A percentile compares a stretch with the other conserved stretches of the same genome.
Evolutionary conservation across 2,113 vertebrate species (phyloP).

Genomic region (Uria aalge): DNA sequence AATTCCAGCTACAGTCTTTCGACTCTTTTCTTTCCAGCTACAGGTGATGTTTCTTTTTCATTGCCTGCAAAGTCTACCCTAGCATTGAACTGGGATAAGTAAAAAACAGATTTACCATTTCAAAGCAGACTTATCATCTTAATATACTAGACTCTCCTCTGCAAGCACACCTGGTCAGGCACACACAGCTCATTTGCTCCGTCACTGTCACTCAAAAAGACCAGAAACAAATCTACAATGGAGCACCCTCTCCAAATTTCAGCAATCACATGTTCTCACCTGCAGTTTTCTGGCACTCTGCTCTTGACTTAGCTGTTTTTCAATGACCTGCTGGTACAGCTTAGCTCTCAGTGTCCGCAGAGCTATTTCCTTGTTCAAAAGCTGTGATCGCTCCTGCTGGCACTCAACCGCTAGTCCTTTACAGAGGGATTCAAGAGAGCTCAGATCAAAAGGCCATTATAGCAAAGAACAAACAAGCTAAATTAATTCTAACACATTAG

Average conservation of each 20-base stretch:
- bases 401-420: constrained; percentile 86
- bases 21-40: neutral
- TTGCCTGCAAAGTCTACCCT: neutral
- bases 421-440: neutral
- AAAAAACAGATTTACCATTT: neutral
- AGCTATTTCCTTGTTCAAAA: constrained; percentile 86
- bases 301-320: constrained; percentile 76
- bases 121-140: neutral
- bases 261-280: constrained; percentile 58
- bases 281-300: constrained; percentile 83
- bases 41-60: neutral
- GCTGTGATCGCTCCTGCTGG: constrained; percentile 92
- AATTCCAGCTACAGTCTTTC: neutral
- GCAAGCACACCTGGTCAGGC: neutral
- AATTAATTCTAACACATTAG: neutral
- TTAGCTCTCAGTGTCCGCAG: constrained; percentile 81
- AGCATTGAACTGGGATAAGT: rapidly evolving
- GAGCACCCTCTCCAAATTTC: neutral
- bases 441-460: neutral
- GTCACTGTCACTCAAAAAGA: neutral
- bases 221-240: neutral
- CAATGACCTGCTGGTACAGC: constrained; percentile 80
- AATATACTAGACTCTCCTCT: neutral
- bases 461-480: constrained; percentile 11
- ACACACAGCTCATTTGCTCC: neutral